These are phyloP conservation scores for Meteorus cinctellus DNA, from an alignment of 2,888 invertebrate genomes.

Conservation along the genomic window DNA sequence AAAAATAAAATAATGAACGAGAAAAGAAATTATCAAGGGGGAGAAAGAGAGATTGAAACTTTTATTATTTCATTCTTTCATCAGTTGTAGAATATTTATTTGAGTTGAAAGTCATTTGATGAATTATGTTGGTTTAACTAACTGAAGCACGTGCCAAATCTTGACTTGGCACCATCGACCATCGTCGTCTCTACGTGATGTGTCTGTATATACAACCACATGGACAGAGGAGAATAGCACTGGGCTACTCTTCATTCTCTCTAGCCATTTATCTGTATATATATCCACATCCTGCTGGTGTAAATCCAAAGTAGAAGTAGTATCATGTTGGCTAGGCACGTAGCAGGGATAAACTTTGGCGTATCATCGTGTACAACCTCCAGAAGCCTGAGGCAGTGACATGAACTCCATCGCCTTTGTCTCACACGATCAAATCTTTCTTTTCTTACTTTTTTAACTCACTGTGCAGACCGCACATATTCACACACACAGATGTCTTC, in stretches of 20 bases:
- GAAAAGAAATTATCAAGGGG: background rate
- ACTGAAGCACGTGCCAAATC: slow-evolving; percentile 53
- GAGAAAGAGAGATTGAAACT: background rate
- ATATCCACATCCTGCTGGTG: slow-evolving; percentile 8
- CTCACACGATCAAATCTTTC: slow-evolving; percentile 22
- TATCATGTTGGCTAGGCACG: slow-evolving; percentile 63
- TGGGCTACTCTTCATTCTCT: slow-evolving; percentile 37
- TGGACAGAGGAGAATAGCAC: slow-evolving; percentile 27
- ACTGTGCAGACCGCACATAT: slow-evolving; percentile 27
- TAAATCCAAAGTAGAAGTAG: slow-evolving; percentile 47
- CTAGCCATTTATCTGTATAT: background rate
- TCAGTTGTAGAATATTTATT: slow-evolving; percentile 26
- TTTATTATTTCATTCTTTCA: background rate
- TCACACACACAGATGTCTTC: background rate
- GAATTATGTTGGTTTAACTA: slow-evolving; percentile 49
- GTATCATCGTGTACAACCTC: slow-evolving; percentile 51
- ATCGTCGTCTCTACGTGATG: slow-evolving; percentile 38
- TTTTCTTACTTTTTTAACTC: slow-evolving; percentile 1
- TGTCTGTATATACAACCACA: slow-evolving; percentile 34
- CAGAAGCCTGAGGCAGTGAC: slow-evolving; percentile 43
- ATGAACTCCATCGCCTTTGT: slow-evolving; percentile 34
- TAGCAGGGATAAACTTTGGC: slow-evolving; percentile 65
- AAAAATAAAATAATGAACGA: background rate
- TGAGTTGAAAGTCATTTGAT: slow-evolving; percentile 21
- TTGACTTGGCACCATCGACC: slow-evolving; percentile 36